Conservation (phyloP, 2,797 vertebrate species). For the Lutjanus argentimaculatus region DNA sequence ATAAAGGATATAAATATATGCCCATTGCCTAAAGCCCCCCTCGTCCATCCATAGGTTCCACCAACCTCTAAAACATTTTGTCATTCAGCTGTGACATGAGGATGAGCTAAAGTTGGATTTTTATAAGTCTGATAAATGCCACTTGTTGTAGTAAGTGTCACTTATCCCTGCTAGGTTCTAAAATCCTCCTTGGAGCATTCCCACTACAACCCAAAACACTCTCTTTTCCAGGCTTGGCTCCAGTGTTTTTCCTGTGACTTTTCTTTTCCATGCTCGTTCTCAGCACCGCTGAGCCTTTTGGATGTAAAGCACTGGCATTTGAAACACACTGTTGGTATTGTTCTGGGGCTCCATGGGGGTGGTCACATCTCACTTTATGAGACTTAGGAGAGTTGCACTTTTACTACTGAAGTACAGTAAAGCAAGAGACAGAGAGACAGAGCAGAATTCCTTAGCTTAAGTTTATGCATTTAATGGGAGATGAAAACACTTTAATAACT, state of each 20-base stretch:
- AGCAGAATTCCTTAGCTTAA: no score
- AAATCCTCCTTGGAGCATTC: conserved; percentile 56
- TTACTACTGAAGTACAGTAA: conserved; percentile 11
- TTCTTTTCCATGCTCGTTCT: conserved; percentile 63
- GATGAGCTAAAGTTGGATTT: conserved; percentile 54
- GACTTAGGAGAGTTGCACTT: conserved; percentile 28
- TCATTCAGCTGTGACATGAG: conserved; percentile 40
- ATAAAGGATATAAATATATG: neutral
- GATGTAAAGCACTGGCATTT: conserved; percentile 65
- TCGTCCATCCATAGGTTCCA: conserved; percentile 33
- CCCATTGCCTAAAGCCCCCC: neutral
- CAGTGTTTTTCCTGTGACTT: conserved; percentile 65
- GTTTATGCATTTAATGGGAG: no score
- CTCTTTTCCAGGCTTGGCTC: conserved; percentile 65
- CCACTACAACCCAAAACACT: conserved; percentile 54
- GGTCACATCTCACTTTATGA: conserved; percentile 56
- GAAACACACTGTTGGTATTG: conserved; percentile 74
- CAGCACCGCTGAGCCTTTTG: conserved; percentile 38
- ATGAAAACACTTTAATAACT: no score
- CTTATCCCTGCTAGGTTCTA: conserved; percentile 55
- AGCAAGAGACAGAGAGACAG: neutral
- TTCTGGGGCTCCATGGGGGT: conserved; percentile 49
- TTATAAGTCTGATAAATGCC: conserved; percentile 55
- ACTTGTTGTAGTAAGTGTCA: conserved; percentile 58
- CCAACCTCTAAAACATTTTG: conserved; percentile 51